Evolutionary conservation across 2,113 vertebrate genomes (phyloP), one percentile per base, ranked within the genome.

Genomic region (Menidia beryllina): DNA sequence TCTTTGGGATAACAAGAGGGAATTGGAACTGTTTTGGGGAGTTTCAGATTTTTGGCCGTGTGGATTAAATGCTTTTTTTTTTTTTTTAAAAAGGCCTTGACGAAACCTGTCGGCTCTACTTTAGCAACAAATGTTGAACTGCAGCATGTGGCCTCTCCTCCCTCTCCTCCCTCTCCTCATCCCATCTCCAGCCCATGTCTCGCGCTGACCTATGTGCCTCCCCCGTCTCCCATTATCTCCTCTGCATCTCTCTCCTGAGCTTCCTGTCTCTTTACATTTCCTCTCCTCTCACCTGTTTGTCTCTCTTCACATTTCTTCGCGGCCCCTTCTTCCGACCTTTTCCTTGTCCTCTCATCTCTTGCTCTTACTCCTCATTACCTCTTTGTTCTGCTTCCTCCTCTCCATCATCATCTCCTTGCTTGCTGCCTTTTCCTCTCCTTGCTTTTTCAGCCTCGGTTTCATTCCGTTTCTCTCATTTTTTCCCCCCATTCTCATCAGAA

Each of bases 61-160:
- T 34, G 30, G 30, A 34, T 30, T 30, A 30, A 30, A 30, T 30
- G 4, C 8, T 30, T 30, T 30, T 30, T 30, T 30, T 30, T 30
- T 30, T 30, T 30, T 30, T 30, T 30, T 30, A 30, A 30, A 27
- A 66, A 66, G 5, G 11, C 24, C 63, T 69, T 61, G 75, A 50
- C 38, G 19, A 63, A 21, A 57, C 79, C 69, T 81, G 86, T 81
- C 86, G 67, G 60, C 77, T 77, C 60, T 20, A 69, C 64, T 89
- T 80, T 56, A 19, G 68, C 61, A 67, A 79, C 72, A 69, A 62
- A 55, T 41, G 34, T 86, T 49, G 71, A 52, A 75, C 55, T 54
- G 58, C 62, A 50, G 69, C 71, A 59, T 69, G 50, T 68, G 66
- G 68, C 63, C 62, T 70, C 63, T 5, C 57, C 52, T 51, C 6